phyloP scores from a whole-genome alignment of 1,140 invertebrate genomes.

The Drosophila parvula region DNA sequence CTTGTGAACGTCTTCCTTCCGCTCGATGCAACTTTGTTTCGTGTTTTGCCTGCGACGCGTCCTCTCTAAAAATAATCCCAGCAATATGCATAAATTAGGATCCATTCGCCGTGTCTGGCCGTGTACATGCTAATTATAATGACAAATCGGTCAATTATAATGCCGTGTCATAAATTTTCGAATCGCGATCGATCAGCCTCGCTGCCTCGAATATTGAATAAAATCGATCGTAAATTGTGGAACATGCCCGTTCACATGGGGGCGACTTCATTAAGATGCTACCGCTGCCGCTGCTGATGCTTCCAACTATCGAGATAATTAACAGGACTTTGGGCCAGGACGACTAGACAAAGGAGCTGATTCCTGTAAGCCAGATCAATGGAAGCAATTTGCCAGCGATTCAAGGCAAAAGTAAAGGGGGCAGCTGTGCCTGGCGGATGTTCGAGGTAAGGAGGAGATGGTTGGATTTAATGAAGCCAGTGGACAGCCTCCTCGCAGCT shows the following conservation, averaged over 20 bases:
- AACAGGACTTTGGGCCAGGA: constrained; percentile 33
- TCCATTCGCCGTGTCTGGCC: constrained; percentile 10
- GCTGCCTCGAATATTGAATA: constrained; percentile 75
- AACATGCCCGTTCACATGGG: constrained; percentile 30
- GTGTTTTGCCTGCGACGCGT: constrained; percentile 7
- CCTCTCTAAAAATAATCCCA: constrained; percentile 63
- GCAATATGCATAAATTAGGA: constrained; percentile 66
- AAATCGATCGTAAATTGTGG: constrained; percentile 69
- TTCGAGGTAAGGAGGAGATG: neutral
- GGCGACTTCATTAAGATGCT: constrained; percentile 59
- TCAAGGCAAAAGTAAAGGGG: constrained; percentile 62
- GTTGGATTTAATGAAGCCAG: constrained; percentile 67
- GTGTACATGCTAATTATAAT: constrained; percentile 75
- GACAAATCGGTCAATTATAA: constrained; percentile 83
- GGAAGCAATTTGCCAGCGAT: constrained; percentile 44
- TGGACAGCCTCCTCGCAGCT: constrained; percentile 54
- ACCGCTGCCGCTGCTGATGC: neutral
- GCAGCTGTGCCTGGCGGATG: constrained; percentile 23
- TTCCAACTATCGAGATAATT: constrained; percentile 20
- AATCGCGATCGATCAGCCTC: constrained; percentile 65
- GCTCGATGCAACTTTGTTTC: constrained; percentile 33
- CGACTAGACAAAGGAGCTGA: constrained; percentile 49
- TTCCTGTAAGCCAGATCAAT: constrained; percentile 55
- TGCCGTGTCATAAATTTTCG: constrained; percentile 78
- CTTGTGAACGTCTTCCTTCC: constrained; percentile 14